These are phyloP conservation scores for Drosophila pruinosa DNA, from an alignment of 1,140 invertebrate genomes.

Conservation along the genomic window DNA sequence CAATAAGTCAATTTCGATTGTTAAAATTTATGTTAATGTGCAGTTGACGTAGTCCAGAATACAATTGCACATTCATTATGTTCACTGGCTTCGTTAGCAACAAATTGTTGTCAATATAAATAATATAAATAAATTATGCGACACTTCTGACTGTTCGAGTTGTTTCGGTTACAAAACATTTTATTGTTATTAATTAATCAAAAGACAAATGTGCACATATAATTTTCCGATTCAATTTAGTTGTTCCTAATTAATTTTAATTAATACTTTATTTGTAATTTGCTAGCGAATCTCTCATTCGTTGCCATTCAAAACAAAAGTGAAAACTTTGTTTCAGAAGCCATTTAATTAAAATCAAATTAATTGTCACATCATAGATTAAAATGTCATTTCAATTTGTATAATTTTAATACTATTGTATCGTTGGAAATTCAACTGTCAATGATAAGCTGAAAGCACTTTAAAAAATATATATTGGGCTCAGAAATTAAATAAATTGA, in stretches of 20 bases:
- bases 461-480: background rate
- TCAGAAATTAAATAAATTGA: background rate
- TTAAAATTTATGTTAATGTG: slow-evolving; percentile 2
- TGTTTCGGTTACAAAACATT: too few relatives aligned
- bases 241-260: too few relatives aligned
- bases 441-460: background rate
- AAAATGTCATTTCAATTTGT: background rate
- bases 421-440: background rate
- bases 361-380: background rate
- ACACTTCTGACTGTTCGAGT: too few relatives aligned
- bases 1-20: background rate
- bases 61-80: background rate
- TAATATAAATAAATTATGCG: too few relatives aligned
- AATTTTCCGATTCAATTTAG: too few relatives aligned
- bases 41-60: background rate
- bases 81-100: background rate
- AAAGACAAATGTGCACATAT: too few relatives aligned
- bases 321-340: background rate
- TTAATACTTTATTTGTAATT: too few relatives aligned
- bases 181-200: too few relatives aligned
- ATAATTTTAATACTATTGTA: background rate
- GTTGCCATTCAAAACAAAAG: background rate
- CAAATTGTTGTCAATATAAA: background rate
- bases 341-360: background rate
- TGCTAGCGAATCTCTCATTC: background rate